phyloP scores from a whole-genome alignment of 1,140 invertebrate genomes.

The Lepidostoma basale region DNA sequence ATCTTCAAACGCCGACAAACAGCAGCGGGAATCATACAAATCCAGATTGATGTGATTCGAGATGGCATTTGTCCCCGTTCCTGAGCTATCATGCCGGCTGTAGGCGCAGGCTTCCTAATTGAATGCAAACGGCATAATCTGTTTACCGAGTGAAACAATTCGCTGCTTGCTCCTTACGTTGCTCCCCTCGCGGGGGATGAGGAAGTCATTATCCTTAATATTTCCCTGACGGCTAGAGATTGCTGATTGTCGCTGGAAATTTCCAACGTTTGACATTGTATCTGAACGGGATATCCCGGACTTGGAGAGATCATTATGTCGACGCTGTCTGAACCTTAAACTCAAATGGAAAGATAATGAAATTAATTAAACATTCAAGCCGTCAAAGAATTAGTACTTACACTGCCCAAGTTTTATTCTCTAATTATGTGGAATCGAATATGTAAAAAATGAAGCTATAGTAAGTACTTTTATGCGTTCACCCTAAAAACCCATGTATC shows the following conservation, averaged over 20 bases:
- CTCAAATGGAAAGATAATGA: too few species aligned
- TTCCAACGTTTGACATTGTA: constrained; percentile 10
- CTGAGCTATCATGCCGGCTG: constrained; percentile 32
- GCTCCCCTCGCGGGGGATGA: background rate
- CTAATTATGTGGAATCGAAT: too few species aligned
- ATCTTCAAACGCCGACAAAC: constrained; percentile 16
- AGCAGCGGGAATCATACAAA: background rate
- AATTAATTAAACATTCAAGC: too few species aligned
- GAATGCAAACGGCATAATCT: constrained; percentile 45
- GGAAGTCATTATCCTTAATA: constrained; percentile 10
- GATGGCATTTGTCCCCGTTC: constrained; percentile 5
- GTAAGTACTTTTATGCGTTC: too few species aligned
- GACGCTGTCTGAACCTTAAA: too few species aligned
- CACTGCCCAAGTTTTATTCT: too few species aligned
- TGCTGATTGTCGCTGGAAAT: constrained; percentile 10
- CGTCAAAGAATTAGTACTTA: too few species aligned
- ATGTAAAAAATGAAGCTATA: too few species aligned
- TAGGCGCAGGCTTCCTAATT: constrained; percentile 39
- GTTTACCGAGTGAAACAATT: constrained; percentile 43
- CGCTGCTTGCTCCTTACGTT: constrained; percentile 24
- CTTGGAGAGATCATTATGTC: too few species aligned
- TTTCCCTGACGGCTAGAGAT: constrained; percentile 4
- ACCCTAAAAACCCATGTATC: too few species aligned
- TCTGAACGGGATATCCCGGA: background rate
- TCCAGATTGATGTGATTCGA: constrained; percentile 24